Conservation (phyloP, 2,113 vertebrate genomes). For the Andinoacara biseriatus region DNA sequence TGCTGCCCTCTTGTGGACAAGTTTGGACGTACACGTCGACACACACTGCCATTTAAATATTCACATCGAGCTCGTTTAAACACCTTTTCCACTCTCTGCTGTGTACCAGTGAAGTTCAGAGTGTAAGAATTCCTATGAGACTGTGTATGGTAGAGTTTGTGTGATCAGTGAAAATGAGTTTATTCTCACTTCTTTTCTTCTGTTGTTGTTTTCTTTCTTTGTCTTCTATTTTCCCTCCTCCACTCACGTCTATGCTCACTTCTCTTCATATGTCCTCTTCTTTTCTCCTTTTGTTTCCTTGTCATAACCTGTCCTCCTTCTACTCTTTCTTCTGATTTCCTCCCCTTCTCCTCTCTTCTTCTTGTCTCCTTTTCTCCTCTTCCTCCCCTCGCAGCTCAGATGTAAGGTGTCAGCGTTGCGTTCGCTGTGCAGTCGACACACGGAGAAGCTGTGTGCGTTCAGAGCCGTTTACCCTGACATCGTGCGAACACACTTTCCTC, state of each 20-base stretch:
- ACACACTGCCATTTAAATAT: neutral
- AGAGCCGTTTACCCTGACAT: constrained; percentile 93
- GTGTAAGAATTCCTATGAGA: neutral
- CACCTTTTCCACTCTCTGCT: neutral
- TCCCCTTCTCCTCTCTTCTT: neutral
- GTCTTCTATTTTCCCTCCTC: neutral
- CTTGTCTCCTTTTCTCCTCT: neutral
- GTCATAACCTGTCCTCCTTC: too few relatives aligned
- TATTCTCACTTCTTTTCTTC: neutral
- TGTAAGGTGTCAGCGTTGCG: constrained; percentile 91
- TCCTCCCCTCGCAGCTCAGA: constrained; percentile 84
- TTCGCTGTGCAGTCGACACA: constrained; percentile 90
- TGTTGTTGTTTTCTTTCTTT: neutral
- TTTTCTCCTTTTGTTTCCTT: too few relatives aligned
- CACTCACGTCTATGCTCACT: neutral
- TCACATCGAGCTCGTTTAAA: neutral
- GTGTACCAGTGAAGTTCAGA: neutral
- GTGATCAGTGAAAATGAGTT: neutral
- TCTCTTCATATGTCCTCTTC: neutral
- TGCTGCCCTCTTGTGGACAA: constrained; percentile 2
- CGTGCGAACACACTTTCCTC: constrained; percentile 91
- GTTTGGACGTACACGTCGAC: neutral
- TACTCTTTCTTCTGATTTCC: too few relatives aligned
- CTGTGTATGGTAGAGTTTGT: neutral
- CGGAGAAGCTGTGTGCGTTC: constrained; percentile 92